These are phyloP conservation scores for Agrotis ipsilon DNA, from an alignment of 2,888 invertebrate genomes.

Conservation along the genomic window DNA sequence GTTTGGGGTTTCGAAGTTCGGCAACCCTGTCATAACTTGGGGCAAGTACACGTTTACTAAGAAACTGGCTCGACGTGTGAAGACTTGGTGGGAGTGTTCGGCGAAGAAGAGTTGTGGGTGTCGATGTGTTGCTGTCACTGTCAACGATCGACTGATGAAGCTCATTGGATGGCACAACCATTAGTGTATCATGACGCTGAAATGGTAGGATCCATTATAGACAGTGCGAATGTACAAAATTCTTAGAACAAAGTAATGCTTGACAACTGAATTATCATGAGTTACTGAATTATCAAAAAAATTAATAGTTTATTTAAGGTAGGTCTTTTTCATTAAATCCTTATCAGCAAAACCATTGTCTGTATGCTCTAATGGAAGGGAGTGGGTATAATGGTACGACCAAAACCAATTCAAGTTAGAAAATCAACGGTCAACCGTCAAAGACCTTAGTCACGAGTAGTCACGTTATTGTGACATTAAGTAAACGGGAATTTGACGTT, in stretches of 20 bases:
- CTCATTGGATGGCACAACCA: conserved; percentile 5
- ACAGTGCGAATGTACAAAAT: background rate
- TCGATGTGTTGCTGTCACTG: conserved; percentile 81
- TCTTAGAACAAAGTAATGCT: background rate
- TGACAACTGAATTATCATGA: background rate
- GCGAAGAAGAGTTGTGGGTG: conserved; percentile 79
- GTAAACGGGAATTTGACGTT: too few relatives aligned
- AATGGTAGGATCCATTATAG: background rate
- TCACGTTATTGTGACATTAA: too few relatives aligned
- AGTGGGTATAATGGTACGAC: too few relatives aligned
- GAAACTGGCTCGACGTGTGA: conserved; percentile 77
- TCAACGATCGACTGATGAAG: conserved; percentile 75
- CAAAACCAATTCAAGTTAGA: too few relatives aligned
- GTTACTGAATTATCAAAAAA: background rate
- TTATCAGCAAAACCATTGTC: too few relatives aligned
- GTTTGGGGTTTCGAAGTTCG: background rate
- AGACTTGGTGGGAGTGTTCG: conserved; percentile 86
- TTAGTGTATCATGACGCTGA: background rate
- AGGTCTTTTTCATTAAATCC: too few relatives aligned
- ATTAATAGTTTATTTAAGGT: too few relatives aligned
- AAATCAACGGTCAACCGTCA: too few relatives aligned
- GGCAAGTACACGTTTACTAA: conserved; percentile 83
- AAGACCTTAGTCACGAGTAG: too few relatives aligned
- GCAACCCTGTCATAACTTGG: conserved; percentile 73
- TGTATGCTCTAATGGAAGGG: too few relatives aligned